Percentiles rank a stretch among this genome's conserved stretches.
Conservation (phyloP, 2,113 vertebrate species). For the Toxotes jaculatrix region DNA sequence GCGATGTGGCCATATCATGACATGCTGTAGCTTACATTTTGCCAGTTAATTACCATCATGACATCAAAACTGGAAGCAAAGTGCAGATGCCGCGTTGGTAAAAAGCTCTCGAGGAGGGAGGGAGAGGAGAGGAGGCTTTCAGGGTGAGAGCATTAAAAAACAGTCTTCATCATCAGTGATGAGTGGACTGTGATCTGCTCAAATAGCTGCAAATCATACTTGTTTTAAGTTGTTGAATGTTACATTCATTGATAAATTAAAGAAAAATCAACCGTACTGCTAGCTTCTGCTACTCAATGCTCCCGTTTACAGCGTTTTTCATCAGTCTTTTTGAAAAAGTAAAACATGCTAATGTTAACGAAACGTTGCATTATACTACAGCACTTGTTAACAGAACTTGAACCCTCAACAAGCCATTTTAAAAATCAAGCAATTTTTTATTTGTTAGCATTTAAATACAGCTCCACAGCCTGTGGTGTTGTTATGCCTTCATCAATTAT, state of each 20-base stretch:
- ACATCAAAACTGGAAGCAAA: conserved; percentile 80
- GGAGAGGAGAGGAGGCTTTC: conserved; percentile 43
- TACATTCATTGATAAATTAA: not conserved
- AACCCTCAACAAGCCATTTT: no score
- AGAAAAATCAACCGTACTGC: not conserved
- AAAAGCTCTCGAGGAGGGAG: conserved; percentile 52
- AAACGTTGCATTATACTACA: not conserved
- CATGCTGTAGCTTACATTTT: conserved; percentile 81
- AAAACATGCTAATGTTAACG: no score
- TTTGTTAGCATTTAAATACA: no score
- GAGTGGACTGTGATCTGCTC: conserved; percentile 4
- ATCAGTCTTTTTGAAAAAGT: no score
- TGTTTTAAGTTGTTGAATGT: conserved; percentile 5
- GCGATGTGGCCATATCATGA: conserved; percentile 73
- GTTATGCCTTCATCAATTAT: no score
- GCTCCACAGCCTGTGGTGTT: no score
- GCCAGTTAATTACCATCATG: conserved; percentile 85
- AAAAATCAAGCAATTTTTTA: no score
- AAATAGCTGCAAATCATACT: conserved; percentile 19
- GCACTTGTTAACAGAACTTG: no score
- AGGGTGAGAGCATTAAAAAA: conserved; percentile 55
- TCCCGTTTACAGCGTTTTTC: no score
- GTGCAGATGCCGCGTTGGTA: conserved; percentile 69
- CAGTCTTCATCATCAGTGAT: conserved; percentile 22
- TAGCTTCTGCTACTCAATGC: no score